Percentiles rank a stretch among this genome's conserved stretches.
phyloP scores from a whole-genome alignment of 2,888 invertebrate species.

The Andrena bucephala region DNA sequence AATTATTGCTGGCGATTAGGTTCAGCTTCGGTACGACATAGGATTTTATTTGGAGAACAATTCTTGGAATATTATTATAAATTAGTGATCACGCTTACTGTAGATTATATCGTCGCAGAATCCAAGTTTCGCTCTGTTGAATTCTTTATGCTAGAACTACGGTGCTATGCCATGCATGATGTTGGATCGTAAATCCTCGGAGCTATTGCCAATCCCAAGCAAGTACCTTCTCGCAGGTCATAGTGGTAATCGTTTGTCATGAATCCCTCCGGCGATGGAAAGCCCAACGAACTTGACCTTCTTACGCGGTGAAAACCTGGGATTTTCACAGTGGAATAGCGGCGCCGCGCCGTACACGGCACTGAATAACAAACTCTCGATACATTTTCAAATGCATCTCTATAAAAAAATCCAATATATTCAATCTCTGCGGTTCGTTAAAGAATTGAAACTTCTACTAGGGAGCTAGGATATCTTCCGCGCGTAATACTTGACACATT shows the following conservation, averaged over 20 bases:
- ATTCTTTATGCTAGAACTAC: conserved; percentile 1
- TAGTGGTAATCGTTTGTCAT: not conserved
- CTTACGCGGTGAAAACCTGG: not conserved
- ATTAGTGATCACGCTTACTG: too few relatives aligned
- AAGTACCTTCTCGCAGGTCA: not conserved
- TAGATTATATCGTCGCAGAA: too few relatives aligned
- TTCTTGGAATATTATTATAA: too few relatives aligned
- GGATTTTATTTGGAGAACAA: too few relatives aligned
- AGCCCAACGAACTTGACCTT: not conserved
- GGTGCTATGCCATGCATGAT: not conserved
- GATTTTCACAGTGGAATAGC: not conserved
- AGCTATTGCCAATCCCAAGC: not conserved
- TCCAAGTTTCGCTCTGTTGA: too few relatives aligned
- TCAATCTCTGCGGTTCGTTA: too few relatives aligned
- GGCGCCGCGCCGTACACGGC: not conserved
- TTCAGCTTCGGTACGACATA: not conserved
- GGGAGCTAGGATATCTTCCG: too few relatives aligned
- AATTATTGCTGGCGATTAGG: conserved; percentile 1
- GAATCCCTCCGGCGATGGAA: not conserved
- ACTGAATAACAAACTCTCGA: not conserved
- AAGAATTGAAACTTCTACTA: too few relatives aligned
- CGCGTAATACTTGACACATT: too few relatives aligned
- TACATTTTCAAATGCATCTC: too few relatives aligned
- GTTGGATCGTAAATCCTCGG: not conserved
- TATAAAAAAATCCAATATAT: too few relatives aligned